phyloP scores from a whole-genome alignment of 2,113 vertebrate genomes.

The Neotragus pygmaeus region DNA sequence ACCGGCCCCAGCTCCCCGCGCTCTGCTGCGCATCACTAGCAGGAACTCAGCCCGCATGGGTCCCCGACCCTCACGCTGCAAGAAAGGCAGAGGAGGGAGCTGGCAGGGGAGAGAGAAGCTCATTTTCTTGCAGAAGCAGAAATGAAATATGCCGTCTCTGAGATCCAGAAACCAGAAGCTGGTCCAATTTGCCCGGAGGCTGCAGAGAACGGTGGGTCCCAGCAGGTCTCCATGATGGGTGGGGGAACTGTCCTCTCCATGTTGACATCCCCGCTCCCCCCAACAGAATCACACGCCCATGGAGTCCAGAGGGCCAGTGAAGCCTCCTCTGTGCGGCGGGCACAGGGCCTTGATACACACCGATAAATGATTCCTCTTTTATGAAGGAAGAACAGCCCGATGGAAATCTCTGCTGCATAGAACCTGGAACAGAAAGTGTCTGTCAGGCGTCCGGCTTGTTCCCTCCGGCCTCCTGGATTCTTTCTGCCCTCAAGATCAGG shows the following conservation, averaged over 20 bases:
- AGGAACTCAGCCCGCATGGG: neutral
- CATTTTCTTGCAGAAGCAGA: neutral
- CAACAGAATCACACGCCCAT: neutral
- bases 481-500: neutral
- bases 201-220: neutral
- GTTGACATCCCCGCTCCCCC: neutral
- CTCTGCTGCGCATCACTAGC: neutral
- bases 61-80: neutral
- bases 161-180: neutral
- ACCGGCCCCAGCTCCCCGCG: neutral
- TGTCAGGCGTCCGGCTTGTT: neutral
- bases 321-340: accelerated
- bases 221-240: neutral
- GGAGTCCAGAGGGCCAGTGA: neutral
- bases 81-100: neutral
- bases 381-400: conserved; percentile 86
- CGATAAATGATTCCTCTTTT: conserved; percentile 93
- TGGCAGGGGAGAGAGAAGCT: neutral
- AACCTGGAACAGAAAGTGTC: conserved; percentile 76
- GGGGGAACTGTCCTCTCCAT: accelerated
- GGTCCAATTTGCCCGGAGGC: neutral
- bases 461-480: neutral
- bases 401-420: conserved; percentile 87
- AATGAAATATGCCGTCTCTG: neutral
- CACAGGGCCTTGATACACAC: conserved; percentile 75